phyloP scores from a whole-genome alignment of 2,797 vertebrate species.

The Mormyrops attenuatus region DNA sequence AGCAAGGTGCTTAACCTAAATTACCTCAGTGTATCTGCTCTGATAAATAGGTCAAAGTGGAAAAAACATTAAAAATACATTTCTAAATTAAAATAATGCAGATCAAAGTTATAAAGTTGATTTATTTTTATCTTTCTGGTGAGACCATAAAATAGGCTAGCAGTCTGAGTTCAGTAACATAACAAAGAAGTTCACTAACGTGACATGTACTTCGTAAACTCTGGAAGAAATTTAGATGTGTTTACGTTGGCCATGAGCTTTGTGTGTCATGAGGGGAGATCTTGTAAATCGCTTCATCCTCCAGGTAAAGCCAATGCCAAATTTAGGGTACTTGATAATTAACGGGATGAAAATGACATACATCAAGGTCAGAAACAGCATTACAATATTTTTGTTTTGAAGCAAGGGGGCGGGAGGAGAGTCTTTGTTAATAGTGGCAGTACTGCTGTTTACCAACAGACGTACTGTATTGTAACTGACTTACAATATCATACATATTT shows the following conservation, averaged over 20 bases:
- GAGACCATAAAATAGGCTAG: not conserved
- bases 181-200: not conserved
- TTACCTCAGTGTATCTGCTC: not conserved
- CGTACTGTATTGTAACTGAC: not conserved
- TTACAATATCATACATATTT: slow-evolving; percentile 8
- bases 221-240: not conserved
- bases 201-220: not conserved
- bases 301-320: not conserved
- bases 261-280: not conserved
- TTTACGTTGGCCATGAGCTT: not conserved
- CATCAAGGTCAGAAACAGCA: not conserved
- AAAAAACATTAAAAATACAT: slow-evolving; percentile 1
- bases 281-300: not conserved
- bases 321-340: not conserved
- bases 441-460: not conserved
- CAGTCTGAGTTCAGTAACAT: not conserved
- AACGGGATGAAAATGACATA: not conserved
- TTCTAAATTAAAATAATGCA: slow-evolving; percentile 13
- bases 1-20: slow-evolving; percentile 5
- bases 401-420: not conserved
- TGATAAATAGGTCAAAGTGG: slow-evolving; percentile 10
- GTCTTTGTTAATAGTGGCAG: not conserved
- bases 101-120: slow-evolving; percentile 1
- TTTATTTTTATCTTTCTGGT: not conserved
- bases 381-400: not conserved